Evolutionary conservation across 2,113 vertebrate genomes (phyloP).

Genomic region (Oenanthe melanoleuca): DNA sequence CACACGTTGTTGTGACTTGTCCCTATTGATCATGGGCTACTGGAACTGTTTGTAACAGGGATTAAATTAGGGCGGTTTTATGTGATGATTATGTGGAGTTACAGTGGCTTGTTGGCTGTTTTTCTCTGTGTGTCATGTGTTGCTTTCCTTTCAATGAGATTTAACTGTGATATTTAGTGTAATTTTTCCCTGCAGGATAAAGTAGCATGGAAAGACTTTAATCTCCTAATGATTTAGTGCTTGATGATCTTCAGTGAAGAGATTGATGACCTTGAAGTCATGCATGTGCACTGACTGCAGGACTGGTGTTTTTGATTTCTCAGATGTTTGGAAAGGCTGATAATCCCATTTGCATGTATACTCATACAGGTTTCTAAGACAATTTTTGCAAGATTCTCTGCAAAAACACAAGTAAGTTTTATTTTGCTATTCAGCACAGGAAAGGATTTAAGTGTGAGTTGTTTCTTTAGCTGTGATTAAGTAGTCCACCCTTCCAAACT

Average conservation of each 20-base stretch:
- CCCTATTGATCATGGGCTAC: neutral
- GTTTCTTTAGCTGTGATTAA: neutral
- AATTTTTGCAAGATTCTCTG: neutral
- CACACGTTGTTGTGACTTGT: neutral
- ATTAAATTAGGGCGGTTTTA: constrained; percentile 10
- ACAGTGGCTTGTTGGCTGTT: neutral
- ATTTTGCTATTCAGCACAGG: neutral
- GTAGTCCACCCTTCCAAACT: neutral
- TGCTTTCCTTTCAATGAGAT: neutral
- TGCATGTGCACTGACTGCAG: neutral
- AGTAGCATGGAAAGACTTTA: neutral
- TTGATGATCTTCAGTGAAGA: neutral
- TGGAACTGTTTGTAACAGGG: neutral
- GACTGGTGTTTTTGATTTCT: neutral
- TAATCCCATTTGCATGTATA: neutral
- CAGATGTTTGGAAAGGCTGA: neutral
- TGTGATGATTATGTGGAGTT: neutral
- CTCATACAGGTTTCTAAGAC: neutral
- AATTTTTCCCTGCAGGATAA: neutral
- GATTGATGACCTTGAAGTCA: constrained; percentile 23
- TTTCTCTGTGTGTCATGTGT: neutral
- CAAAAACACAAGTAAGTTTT: neutral
- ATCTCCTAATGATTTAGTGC: constrained; percentile 26
- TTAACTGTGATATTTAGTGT: neutral
- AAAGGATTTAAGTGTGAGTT: neutral